Base-by-base conservation (phyloP, 1,140 invertebrate species). In the Camponotus vicinus region DNA sequence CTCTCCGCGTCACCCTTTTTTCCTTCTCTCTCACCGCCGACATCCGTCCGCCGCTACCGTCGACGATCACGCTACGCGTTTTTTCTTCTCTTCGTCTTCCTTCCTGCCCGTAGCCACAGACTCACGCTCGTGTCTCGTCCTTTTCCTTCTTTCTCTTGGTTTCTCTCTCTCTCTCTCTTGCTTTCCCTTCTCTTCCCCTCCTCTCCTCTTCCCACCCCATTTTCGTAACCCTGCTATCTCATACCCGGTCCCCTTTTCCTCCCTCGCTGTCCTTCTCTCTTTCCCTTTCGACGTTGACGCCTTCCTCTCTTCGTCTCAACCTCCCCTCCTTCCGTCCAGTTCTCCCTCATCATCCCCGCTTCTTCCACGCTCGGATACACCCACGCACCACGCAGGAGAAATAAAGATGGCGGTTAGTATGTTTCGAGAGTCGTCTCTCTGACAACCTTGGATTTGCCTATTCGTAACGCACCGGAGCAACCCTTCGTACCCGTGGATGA, bases 351-450 rank as follows among this genome's bases (percentile, higher is more conserved):
- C 91, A 67, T 49, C 76, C 91, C 90, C 84, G 87, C 87, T 90
- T 90, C 88, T 84, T 86, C 76, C 86, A 88, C 86, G 88, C 88
- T 87, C 90, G 92, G 94, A 91, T 94, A 94, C 94, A 94, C 94
- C 94, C 93, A 93, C 94, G 91, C 92, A 92, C 73, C 80, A 82
- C 89, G 80, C 85, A 87, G 73, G 90, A 92, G 93, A 85, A 92
- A 91, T 90, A 93, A 95, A 94, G 92, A 94, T 94, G 94, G 94
- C 94, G 94, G 90, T 92, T 92, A 90, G 92, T 92, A 91, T 94
- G 94, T 95, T 94, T 94, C 93, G 92, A 95, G 94, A 94, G 92
- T 93, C 94, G 94, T 95, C 93, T 93, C 94, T 94, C 93, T 95
- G 94, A 93, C 93, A 95, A 95, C 94, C 94, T 94, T 94, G 94